Conservation (phyloP, 2,113 vertebrate genomes). For the Motacilla tschutschensis region DNA sequence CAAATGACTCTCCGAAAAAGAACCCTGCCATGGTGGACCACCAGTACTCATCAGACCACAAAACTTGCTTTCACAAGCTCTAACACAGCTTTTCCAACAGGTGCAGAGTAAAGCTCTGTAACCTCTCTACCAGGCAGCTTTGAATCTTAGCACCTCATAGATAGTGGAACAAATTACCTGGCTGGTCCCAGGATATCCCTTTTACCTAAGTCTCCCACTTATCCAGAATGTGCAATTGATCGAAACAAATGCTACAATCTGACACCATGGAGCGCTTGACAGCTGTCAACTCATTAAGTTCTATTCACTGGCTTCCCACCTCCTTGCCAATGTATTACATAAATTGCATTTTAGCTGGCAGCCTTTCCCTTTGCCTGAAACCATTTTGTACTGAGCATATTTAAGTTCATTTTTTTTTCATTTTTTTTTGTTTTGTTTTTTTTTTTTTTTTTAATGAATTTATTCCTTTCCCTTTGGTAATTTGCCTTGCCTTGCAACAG, state of each 20-base stretch:
- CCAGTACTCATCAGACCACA: background rate
- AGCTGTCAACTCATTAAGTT: slow-evolving; percentile 40
- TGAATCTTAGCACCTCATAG: background rate
- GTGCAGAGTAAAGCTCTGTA: background rate
- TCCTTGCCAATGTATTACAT: slow-evolving; percentile 15
- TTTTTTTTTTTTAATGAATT: background rate
- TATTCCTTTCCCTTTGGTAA: slow-evolving; percentile 18
- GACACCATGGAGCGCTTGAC: background rate
- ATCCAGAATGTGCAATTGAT: slow-evolving; percentile 3
- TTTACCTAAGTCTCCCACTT: slow-evolving; percentile 14
- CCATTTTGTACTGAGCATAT: background rate
- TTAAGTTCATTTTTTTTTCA: background rate
- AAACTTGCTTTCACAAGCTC: background rate
- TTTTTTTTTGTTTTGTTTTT: background rate
- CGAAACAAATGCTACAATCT: background rate
- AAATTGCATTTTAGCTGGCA: slow-evolving; percentile 42
- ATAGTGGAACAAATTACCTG: slow-evolving; percentile 3
- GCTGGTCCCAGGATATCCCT: slow-evolving; percentile 2
- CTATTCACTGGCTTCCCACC: slow-evolving; percentile 24
- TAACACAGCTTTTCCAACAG: background rate
- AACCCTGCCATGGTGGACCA: background rate
- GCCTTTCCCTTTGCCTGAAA: slow-evolving; percentile 23
- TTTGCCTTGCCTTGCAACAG: slow-evolving; percentile 17
- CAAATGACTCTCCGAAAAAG: background rate
- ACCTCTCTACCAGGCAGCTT: background rate